Evolutionary conservation across 1,140 invertebrate genomes (phyloP).

Genomic region (Anoplolepis gracilipes): DNA sequence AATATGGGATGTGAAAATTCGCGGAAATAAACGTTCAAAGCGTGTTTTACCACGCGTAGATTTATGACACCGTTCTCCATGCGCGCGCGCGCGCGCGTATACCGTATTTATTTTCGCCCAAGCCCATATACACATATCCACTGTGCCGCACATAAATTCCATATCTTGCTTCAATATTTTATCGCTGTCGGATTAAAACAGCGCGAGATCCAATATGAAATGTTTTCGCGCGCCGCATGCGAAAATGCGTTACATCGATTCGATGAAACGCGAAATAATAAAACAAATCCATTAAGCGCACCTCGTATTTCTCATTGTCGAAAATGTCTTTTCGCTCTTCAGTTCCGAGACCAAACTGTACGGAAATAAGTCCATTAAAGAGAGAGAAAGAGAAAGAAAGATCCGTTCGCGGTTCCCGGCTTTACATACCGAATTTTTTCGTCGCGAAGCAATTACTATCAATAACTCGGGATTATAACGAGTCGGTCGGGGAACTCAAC

Average conservation of each 20-base stretch:
- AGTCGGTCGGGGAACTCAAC: neutral
- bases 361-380: neutral
- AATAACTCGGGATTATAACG: conserved; percentile 9
- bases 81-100: too few species aligned
- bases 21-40: conserved; percentile 55
- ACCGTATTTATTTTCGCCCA: conserved; percentile 48
- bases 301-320: neutral
- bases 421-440: neutral
- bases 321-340: neutral
- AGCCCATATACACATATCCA: conserved; percentile 46
- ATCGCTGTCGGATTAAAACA: conserved; percentile 60
- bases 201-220: conserved; percentile 51
- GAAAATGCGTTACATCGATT: conserved; percentile 5
- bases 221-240: conserved; percentile 13
- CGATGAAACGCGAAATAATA: conserved; percentile 45
- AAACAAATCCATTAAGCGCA: conserved; percentile 47
- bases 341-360: neutral
- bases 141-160: conserved; percentile 54
- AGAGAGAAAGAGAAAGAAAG: neutral
- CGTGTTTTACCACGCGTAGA: conserved; percentile 35
- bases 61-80: conserved; percentile 52
- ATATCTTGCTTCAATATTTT: conserved; percentile 63
- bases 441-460: conserved; percentile 4
- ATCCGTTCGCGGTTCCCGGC: neutral
- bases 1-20: conserved; percentile 44